These are phyloP conservation scores for Pseudomyrmex gracilis DNA, from an alignment of 1,140 invertebrate species.

Conservation along the genomic window DNA sequence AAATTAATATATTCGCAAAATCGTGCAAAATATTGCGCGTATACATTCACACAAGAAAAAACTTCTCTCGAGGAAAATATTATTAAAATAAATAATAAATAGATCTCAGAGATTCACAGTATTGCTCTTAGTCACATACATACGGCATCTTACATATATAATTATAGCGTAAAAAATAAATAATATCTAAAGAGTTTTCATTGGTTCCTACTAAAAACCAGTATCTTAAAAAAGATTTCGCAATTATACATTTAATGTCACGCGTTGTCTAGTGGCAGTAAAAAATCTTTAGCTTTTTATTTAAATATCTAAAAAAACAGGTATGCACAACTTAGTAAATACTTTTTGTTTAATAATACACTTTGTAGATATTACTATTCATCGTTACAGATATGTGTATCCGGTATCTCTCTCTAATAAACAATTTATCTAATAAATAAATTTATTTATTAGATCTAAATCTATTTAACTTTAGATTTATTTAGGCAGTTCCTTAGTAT, in stretches of 20 bases:
- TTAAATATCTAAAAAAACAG: slow-evolving; percentile 44
- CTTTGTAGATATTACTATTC: slow-evolving; percentile 17
- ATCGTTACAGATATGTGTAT: neutral
- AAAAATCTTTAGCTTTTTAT: slow-evolving; percentile 32
- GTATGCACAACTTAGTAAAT: slow-evolving; percentile 50
- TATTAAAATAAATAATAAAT: slow-evolving; percentile 85
- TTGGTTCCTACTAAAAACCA: slow-evolving; percentile 29
- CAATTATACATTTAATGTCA: slow-evolving; percentile 52
- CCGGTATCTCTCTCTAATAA: neutral
- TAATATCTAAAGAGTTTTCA: slow-evolving; percentile 43
- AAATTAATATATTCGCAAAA: slow-evolving; percentile 77
- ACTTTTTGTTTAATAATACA: slow-evolving; percentile 1
- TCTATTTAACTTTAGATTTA: too few species aligned
- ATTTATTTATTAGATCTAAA: too few species aligned
- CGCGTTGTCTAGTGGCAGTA: slow-evolving; percentile 30
- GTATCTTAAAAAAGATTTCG: slow-evolving; percentile 48
- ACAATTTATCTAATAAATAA: neutral
- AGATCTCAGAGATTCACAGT: slow-evolving; percentile 77
- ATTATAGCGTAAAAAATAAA: slow-evolving; percentile 66
- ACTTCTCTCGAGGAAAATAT: slow-evolving; percentile 53
- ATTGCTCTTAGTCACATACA: slow-evolving; percentile 76
- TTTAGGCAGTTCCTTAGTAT: too few species aligned
- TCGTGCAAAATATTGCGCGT: slow-evolving; percentile 81
- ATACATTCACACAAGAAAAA: slow-evolving; percentile 75
- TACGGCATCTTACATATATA: slow-evolving; percentile 66